Conservation (phyloP, 2,888 invertebrate genomes). For the Phoenoteleia sp. region DNA sequence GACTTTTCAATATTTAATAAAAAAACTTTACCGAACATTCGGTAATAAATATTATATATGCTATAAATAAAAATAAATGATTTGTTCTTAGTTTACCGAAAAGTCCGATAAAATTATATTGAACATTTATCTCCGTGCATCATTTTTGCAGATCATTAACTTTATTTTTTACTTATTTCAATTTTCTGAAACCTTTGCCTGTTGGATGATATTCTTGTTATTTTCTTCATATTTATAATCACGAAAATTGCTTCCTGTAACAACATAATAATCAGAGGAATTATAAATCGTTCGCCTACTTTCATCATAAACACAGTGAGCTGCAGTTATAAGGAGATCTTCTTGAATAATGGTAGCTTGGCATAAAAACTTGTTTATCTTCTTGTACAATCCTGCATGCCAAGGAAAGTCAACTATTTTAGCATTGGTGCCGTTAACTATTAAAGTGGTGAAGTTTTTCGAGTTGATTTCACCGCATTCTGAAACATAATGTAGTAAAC, state of each 20-base stretch:
- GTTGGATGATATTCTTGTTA: slow-evolving; percentile 75
- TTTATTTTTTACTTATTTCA: too few species aligned
- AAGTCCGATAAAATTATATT: too few species aligned
- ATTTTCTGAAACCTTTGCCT: slow-evolving; percentile 72
- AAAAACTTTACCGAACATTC: too few species aligned
- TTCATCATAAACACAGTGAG: slow-evolving; percentile 85
- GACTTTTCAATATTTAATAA: too few species aligned
- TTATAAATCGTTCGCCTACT: slow-evolving; percentile 58
- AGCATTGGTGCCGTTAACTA: slow-evolving; percentile 80
- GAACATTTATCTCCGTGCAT: too few species aligned
- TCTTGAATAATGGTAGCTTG: slow-evolving; percentile 85
- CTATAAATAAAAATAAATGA: too few species aligned
- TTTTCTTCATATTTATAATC: slow-evolving; percentile 80
- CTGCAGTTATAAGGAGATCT: slow-evolving; percentile 85
- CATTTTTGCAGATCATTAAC: too few species aligned
- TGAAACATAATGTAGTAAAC: slow-evolving; percentile 77
- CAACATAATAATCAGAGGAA: slow-evolving; percentile 75
- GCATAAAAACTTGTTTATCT: slow-evolving; percentile 79
- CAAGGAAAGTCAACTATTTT: slow-evolving; percentile 84
- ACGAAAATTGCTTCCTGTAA: slow-evolving; percentile 83
- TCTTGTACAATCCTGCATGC: slow-evolving; percentile 84
- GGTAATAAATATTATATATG: too few species aligned
- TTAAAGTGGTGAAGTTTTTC: slow-evolving; percentile 75
- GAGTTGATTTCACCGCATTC: slow-evolving; percentile 82
- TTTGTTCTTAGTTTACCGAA: too few species aligned